Evolutionary conservation across 2,888 invertebrate genomes (phyloP).

Genomic region (Archips crataeganus): DNA sequence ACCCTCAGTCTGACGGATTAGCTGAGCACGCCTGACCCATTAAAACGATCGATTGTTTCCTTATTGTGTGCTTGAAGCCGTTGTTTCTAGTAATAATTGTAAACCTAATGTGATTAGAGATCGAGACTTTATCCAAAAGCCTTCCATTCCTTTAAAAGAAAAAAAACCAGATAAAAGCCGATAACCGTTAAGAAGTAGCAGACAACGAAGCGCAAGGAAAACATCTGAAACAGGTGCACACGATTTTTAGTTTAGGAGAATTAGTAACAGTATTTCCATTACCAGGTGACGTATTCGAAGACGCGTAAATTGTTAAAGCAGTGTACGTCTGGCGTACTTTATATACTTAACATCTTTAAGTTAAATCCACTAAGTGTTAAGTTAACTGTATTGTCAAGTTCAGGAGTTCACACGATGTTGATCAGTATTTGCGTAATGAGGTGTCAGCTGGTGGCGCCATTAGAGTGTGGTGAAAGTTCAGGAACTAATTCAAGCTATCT

Average conservation of each 20-base stretch:
- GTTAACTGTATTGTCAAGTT: slow-evolving; percentile 36
- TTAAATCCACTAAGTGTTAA: not conserved
- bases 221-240: slow-evolving; percentile 9
- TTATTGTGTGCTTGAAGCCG: slow-evolving; percentile 73
- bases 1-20: slow-evolving; percentile 78
- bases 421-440: slow-evolving; percentile 76
- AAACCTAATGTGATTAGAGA: slow-evolving; percentile 58
- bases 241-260: slow-evolving; percentile 24
- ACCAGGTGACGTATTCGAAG: not conserved
- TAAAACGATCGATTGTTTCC: slow-evolving; percentile 86
- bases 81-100: slow-evolving; percentile 68
- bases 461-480: slow-evolving; percentile 68
- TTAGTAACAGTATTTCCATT: not conserved
- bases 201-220: not conserved
- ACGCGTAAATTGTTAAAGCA: not conserved
- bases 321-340: not conserved
- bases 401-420: slow-evolving; percentile 58
- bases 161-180: not conserved
- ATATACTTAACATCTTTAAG: not conserved
- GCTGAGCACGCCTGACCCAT: slow-evolving; percentile 83
- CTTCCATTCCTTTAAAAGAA: not conserved
- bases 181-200: not conserved
- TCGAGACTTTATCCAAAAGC: slow-evolving; percentile 20
- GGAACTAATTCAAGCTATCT: slow-evolving; percentile 72
- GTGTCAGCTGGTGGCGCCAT: slow-evolving; percentile 68